Evolutionary conservation across 1,140 invertebrate genomes (phyloP), one percentile per base, ranked within the genome.

Genomic region (Diachasmimorpha longicaudata): DNA sequence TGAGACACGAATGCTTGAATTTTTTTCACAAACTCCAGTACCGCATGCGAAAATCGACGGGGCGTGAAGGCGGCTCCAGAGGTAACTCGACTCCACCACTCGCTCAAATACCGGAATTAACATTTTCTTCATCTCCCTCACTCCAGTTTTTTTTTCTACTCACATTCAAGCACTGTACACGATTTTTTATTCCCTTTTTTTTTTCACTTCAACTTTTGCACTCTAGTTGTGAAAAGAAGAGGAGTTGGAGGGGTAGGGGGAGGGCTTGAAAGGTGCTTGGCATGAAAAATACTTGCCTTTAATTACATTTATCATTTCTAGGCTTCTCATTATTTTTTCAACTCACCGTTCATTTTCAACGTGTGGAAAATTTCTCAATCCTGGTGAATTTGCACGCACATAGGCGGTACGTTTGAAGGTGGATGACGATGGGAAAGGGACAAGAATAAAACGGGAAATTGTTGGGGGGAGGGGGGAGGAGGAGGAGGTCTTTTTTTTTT

Each of bases 71-170:
- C 58, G 58, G 58, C 23, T 25, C 58, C 70, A 55, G 21, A 52
- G 70, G 25, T 55, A 44, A 72, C 70, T 72, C 25, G 13, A 55
- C 48, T 72, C 21, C 14, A 52, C 44, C 44, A 48, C 31, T 6
- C 16, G 70, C 23, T 72, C 52, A 72, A 72, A 58, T 72, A 52
- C 25, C 31, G 25, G 48, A 72, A 72, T 72, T 72, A 72, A 55
- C 70, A 72, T 72, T 58, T 72, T 72, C 52, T 72, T 72, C 25
- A 44, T 52, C 19, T 71, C 16, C 52, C 52, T 72, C 31, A 31
- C 21, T 58, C 16, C 25, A 21, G 23, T 23, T 36, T 71, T 31
- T 42, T 70, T 67, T 67, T 31, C 14, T 31, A 70, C 44, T 19
- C 69, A 23, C 23, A 69, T 37, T 39, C 36, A 19, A 48, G 69